phyloP scores from a whole-genome alignment of 1,140 invertebrate genomes.

The Anastrepha ludens region DNA sequence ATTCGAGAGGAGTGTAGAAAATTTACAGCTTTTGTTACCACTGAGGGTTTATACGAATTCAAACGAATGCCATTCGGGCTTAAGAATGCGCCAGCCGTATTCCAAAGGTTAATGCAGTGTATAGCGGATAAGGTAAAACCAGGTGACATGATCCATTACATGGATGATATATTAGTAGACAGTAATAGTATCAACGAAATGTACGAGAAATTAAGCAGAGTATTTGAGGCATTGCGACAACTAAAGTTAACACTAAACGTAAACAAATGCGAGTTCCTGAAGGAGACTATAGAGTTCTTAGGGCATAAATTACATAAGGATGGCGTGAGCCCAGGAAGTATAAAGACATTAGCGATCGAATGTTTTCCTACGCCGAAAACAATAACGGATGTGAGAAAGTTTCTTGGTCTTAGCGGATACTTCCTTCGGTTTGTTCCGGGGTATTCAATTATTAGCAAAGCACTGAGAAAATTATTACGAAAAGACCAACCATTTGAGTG shows the following conservation, averaged over 20 bases:
- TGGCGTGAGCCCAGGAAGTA: slow-evolving; percentile 55
- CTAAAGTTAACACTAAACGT: slow-evolving; percentile 74
- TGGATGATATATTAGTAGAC: slow-evolving; percentile 57
- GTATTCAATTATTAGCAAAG: no score
- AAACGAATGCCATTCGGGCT: slow-evolving; percentile 75
- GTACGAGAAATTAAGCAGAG: slow-evolving; percentile 39
- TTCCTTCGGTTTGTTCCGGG: slow-evolving; percentile 61
- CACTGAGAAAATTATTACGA: not conserved
- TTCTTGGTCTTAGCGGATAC: slow-evolving; percentile 62
- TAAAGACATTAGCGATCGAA: slow-evolving; percentile 59
- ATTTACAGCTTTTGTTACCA: slow-evolving; percentile 13
- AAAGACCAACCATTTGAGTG: slow-evolving; percentile 61
- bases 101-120: slow-evolving; percentile 62
- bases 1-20: no score
- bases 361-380: slow-evolving; percentile 55
- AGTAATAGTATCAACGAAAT: slow-evolving; percentile 43
- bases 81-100: slow-evolving; percentile 63
- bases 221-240: slow-evolving; percentile 52
- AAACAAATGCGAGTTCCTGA: slow-evolving; percentile 73
- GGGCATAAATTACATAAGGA: slow-evolving; percentile 53
- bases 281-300: slow-evolving; percentile 58
- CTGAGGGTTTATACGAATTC: slow-evolving; percentile 73
- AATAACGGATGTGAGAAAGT: slow-evolving; percentile 53
- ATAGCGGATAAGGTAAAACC: slow-evolving; percentile 14
- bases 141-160: slow-evolving; percentile 54